These are phyloP conservation scores for Oxyteleia sp. DNA, from an alignment of 2,888 invertebrate species.

Conservation along the genomic window DNA sequence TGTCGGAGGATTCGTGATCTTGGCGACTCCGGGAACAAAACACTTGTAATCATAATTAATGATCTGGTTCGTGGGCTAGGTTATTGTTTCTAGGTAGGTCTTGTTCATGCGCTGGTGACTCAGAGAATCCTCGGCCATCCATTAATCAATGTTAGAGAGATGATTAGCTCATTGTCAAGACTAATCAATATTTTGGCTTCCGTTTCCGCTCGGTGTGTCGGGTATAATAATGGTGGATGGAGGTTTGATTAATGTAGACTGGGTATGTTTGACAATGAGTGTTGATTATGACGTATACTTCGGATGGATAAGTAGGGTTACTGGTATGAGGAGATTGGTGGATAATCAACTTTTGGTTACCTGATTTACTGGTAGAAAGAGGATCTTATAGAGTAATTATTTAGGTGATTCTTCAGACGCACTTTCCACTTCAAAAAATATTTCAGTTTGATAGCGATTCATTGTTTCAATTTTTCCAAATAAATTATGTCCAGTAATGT, in stretches of 20 bases:
- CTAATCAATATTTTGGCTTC: slow-evolving; percentile 81
- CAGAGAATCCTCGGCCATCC: slow-evolving; percentile 64
- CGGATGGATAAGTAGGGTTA: not conserved
- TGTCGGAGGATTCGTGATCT: slow-evolving; percentile 23
- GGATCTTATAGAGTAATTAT: too few relatives aligned
- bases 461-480: too few relatives aligned
- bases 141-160: slow-evolving; percentile 80
- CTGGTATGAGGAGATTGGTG: too few relatives aligned
- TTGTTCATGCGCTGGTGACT: slow-evolving; percentile 36
- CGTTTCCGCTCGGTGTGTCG: slow-evolving; percentile 69
- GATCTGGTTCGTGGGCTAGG: slow-evolving; percentile 22
- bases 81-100: slow-evolving; percentile 73
- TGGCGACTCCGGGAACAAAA: slow-evolving; percentile 20
- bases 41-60: slow-evolving; percentile 40
- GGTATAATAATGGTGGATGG: slow-evolving; percentile 6
- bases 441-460: too few relatives aligned
- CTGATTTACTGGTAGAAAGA: too few relatives aligned
- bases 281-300: slow-evolving; percentile 19
- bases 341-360: too few relatives aligned
- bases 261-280: slow-evolving; percentile 14
- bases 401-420: too few relatives aligned
- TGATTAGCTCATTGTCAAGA: slow-evolving; percentile 75
- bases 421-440: too few relatives aligned
- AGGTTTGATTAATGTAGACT: slow-evolving; percentile 39
- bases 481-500: too few relatives aligned